A percentile compares a stretch with the other conserved stretches of the same genome.
These are phyloP conservation scores for Nothocercus nigrocapillus DNA, from an alignment of 2,113 vertebrate genomes.

Conservation along the genomic window DNA sequence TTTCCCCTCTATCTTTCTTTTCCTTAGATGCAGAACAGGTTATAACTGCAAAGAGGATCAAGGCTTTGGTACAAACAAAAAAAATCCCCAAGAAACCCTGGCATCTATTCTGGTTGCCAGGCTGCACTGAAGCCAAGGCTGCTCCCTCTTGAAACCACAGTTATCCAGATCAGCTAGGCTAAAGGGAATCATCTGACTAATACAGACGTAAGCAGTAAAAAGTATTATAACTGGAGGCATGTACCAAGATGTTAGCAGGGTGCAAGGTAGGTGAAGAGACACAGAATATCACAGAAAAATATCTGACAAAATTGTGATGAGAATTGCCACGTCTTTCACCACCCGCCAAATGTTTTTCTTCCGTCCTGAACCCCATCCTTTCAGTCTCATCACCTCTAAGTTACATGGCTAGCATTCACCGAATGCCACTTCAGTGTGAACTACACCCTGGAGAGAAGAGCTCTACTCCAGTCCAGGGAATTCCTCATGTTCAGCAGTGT, in stretches of 20 bases:
- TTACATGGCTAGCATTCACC: constrained; percentile 8
- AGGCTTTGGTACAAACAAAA: background rate
- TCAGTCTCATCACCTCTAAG: constrained; percentile 14
- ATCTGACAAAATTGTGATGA: background rate
- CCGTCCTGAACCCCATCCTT: background rate
- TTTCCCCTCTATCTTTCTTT: too few species aligned
- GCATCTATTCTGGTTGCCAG: background rate
- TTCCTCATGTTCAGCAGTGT: constrained; percentile 46
- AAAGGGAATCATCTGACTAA: background rate
- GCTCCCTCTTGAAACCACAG: background rate
- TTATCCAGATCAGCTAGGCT: background rate
- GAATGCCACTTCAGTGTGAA: constrained; percentile 40
- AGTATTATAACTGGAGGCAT: background rate
- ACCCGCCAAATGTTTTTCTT: background rate
- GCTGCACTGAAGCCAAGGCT: background rate
- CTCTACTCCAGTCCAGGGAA: background rate
- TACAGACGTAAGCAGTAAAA: background rate
- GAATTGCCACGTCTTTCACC: background rate
- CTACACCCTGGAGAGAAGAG: background rate
- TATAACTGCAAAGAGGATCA: background rate
- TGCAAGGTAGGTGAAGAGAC: background rate
- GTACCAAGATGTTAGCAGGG: background rate
- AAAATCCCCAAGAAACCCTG: background rate
- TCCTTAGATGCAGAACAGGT: background rate
- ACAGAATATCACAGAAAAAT: background rate